Percentiles rank a stretch among this genome's conserved stretches.
Evolutionary conservation across 2,888 invertebrate genomes (phyloP).

Genomic region (Drosophila picticornis): DNA sequence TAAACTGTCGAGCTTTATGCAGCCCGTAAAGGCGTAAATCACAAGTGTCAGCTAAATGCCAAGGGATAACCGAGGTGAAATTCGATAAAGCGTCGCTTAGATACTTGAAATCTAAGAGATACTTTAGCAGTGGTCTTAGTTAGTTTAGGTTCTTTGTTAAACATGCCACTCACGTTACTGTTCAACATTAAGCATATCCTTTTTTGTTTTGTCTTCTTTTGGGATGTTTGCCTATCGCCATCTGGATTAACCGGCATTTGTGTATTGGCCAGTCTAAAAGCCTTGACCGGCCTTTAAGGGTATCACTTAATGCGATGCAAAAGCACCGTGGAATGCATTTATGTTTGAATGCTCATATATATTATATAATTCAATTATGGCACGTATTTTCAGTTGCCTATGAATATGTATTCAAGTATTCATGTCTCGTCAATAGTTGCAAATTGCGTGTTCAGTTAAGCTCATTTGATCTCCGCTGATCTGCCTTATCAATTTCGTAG

Average conservation of each 20-base stretch:
- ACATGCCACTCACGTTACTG: conserved; percentile 57
- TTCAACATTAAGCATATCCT: conserved; percentile 37
- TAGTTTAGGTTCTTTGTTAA: conserved; percentile 9
- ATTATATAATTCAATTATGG: conserved; percentile 10
- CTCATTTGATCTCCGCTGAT: conserved; percentile 58
- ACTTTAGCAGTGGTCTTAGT: background rate
- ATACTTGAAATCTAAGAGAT: conserved; percentile 7
- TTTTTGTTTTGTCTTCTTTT: conserved; percentile 15
- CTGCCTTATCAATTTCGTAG: conserved; percentile 43
- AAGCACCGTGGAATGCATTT: conserved; percentile 26
- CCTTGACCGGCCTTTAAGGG: conserved; percentile 10
- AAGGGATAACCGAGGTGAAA: background rate
- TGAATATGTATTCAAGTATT: conserved; percentile 23
- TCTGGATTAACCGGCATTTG: conserved; percentile 56
- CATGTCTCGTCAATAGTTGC: conserved; percentile 50
- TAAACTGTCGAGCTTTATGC: conserved; percentile 11
- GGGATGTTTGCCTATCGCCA: background rate
- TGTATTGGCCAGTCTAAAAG: conserved; percentile 11
- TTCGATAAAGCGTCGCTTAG: conserved; percentile 12
- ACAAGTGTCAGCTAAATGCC: conserved; percentile 9
- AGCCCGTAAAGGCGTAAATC: conserved; percentile 7
- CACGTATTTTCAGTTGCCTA: conserved; percentile 19
- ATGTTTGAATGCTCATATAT: background rate
- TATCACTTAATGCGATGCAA: conserved; percentile 18
- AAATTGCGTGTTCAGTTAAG: conserved; percentile 54